Evolutionary conservation across 2,888 invertebrate genomes (phyloP).

Genomic region (Herminia tarsipennalis): DNA sequence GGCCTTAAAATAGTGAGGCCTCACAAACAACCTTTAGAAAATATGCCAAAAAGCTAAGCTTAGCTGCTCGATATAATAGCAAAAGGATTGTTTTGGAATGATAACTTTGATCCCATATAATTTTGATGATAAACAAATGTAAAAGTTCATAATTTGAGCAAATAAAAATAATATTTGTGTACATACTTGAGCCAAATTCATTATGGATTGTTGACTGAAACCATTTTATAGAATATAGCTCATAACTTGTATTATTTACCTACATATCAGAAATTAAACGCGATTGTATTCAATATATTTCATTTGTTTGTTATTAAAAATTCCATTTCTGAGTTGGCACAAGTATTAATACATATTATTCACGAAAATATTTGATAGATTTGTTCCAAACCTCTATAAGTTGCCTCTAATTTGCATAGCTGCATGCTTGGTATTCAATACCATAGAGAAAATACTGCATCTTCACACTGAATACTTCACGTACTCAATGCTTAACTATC

Average conservation of each 20-base stretch:
- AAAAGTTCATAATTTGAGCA: slow-evolving; percentile 11
- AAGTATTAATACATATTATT: no score
- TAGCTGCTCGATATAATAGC: slow-evolving; percentile 29
- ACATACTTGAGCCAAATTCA: no score
- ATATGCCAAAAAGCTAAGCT: slow-evolving; percentile 25
- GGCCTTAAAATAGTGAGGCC: slow-evolving; percentile 31
- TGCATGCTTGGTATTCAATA: slow-evolving; percentile 33
- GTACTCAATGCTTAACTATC: neutral
- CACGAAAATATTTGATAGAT: no score
- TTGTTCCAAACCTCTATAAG: no score
- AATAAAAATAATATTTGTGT: slow-evolving; percentile 10
- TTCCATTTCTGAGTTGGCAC: no score
- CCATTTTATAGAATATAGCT: no score
- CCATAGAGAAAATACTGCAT: slow-evolving; percentile 19
- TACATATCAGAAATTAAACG: no score
- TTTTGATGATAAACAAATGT: slow-evolving; percentile 4
- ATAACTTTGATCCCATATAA: slow-evolving; percentile 46
- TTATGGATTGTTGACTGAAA: no score
- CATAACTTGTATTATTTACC: no score
- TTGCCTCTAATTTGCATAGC: slow-evolving; percentile 16
- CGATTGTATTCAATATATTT: no score
- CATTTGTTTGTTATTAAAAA: no score
- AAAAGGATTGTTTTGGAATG: slow-evolving; percentile 40
- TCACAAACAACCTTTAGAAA: slow-evolving; percentile 11
- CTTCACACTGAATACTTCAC: neutral